These are phyloP conservation scores for Xenopus tropicalis DNA, from an alignment of 2,113 vertebrate species.

Conservation along the genomic window UCB_Xtro_10.0 CM004450.2:99781501-99782000, in stretches of 20 bases:
- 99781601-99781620: not conserved
- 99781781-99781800: not conserved
- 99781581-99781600: not conserved
- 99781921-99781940: conserved; percentile 51
- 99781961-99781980: conserved; percentile 59
- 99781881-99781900: conserved; percentile 48
- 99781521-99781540: not conserved
- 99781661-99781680: too few relatives aligned
- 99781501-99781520: not conserved
- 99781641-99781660: not conserved
- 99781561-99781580: not conserved
- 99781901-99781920: conserved; percentile 48
- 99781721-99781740: too few relatives aligned
- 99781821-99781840: conserved; percentile 14
- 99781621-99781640: not conserved
- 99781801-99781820: conserved; percentile 52
- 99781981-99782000: conserved; percentile 40
- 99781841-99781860: too few relatives aligned
- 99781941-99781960: conserved; percentile 60
- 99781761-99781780: not conserved
- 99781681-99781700: too few relatives aligned
- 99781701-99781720: too few relatives aligned
- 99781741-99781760: too few relatives aligned
- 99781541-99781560: not conserved
- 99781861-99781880: too few relatives aligned